These are phyloP conservation scores for Brachyhypopomus gauderio DNA, from an alignment of 2,113 vertebrate species.

Conservation along the genomic window DNA sequence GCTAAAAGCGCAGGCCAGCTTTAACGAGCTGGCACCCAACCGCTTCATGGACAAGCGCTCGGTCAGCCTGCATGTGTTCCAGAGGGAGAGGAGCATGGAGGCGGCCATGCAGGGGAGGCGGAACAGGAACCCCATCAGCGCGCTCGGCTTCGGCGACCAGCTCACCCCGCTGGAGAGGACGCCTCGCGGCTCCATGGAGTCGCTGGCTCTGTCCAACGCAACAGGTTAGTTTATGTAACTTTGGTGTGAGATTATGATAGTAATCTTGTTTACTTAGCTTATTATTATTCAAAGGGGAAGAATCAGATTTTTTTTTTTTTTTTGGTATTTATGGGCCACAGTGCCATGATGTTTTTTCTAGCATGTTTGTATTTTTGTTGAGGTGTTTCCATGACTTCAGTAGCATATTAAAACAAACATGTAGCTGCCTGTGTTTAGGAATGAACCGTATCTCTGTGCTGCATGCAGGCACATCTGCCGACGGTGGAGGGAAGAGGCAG, in stretches of 20 bases:
- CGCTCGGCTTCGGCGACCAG: conserved; percentile 89
- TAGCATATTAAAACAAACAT: too few relatives aligned
- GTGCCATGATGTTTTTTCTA: too few relatives aligned
- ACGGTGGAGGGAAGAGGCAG: conserved; percentile 87
- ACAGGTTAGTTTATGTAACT: conserved; percentile 78
- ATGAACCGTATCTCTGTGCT: neutral
- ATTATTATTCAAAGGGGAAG: neutral
- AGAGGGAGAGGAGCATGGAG: conserved; percentile 74
- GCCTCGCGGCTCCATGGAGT: conserved; percentile 93
- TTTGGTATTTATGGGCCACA: too few relatives aligned
- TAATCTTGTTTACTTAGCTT: too few relatives aligned
- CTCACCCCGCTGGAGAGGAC: conserved; percentile 91
- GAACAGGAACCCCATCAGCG: conserved; percentile 89
- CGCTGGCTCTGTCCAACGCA: conserved; percentile 87
- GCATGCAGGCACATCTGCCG: conserved; percentile 84
- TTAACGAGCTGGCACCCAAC: conserved; percentile 84
- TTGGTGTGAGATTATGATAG: too few relatives aligned
- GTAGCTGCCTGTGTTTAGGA: too few relatives aligned
- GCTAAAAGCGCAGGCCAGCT: conserved; percentile 87
- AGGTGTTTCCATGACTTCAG: too few relatives aligned
- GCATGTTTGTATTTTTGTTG: too few relatives aligned
- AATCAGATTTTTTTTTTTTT: too few relatives aligned
- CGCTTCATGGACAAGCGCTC: conserved; percentile 87
- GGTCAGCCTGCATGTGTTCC: conserved; percentile 89
- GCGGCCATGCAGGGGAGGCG: conserved; percentile 79